Base-by-base conservation (phyloP, 2,888 invertebrate genomes). In the Oscheius sp. region DNA sequence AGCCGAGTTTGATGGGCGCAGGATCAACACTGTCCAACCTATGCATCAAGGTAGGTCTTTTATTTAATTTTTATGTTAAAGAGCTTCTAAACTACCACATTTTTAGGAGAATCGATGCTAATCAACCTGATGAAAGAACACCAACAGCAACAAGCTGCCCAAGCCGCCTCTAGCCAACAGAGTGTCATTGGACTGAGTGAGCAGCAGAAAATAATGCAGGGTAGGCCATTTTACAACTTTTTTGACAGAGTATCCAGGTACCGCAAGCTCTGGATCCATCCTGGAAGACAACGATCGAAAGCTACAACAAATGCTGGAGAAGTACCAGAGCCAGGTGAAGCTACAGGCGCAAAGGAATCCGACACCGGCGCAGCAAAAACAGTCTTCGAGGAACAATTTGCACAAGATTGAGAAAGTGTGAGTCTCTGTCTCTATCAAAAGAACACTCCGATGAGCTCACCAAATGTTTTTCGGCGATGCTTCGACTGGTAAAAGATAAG, bases 241-340 rank as follows among this genome's bases (percentile, higher is more conserved):
- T 21, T 51, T 51, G 1, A n/a, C 29, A 53, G 0, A 50, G 11
- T 53, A 2, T 55, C 2, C 21, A 55, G 55, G 55, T 9, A 29
- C 55, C 1, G 35, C 68, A 13, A 13, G 13, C 11, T 65, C 65
- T 21, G 68, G 68, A n/a, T 37, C 55, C 7, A 55, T 62, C 32
- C 10, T 53, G 53, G 76, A 81, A n/a, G 80, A 79, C 10, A 82
- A 81, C 58, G 86, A 86, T 35, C 71, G 77, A 35, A 82, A 85
- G 50, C 72, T 87, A 53, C 84, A 85, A 63, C 81, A 79, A 59
- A 87, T 87, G 88, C 76, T 88, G 29, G 87, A 88, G 53, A 88
- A 88, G 73, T 88, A 88, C 70, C 82, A 86, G 58, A 77, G 76
- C 9, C 84, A 80, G 57, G 77, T 80, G 70, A 80, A 82, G 66